These are phyloP conservation scores for Paramuricea clavata DNA, from an alignment of 92 coral and sea anemone species.

Conservation along the genomic window DNA sequence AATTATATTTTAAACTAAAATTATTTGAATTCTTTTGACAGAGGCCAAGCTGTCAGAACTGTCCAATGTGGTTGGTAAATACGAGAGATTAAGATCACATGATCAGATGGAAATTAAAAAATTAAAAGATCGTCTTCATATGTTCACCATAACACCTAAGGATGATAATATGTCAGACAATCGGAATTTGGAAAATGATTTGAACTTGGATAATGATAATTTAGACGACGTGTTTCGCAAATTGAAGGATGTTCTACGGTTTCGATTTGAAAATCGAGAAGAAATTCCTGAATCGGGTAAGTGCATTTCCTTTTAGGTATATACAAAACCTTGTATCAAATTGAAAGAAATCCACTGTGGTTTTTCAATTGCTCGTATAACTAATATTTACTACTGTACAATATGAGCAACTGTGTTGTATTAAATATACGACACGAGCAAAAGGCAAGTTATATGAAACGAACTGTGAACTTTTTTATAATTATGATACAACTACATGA, in stretches of 20 bases:
- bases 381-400: too few relatives aligned
- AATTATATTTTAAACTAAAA: background rate
- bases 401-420: too few relatives aligned
- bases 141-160: slow-evolving; percentile 79
- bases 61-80: slow-evolving; percentile 95
- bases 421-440: too few relatives aligned
- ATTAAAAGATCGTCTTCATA: slow-evolving; percentile 89
- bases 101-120: slow-evolving; percentile 91
- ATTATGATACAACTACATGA: too few relatives aligned
- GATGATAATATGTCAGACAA: slow-evolving; percentile 72
- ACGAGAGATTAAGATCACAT: slow-evolving; percentile 89
- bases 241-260: slow-evolving; percentile 78
- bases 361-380: too few relatives aligned
- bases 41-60: slow-evolving; percentile 95
- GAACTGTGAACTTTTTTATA: too few relatives aligned
- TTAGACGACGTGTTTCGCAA: slow-evolving; percentile 80
- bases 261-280: slow-evolving; percentile 22
- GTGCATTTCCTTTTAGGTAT: too few relatives aligned
- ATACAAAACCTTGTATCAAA: too few relatives aligned
- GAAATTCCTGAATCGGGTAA: slow-evolving; percentile 28
- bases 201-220: slow-evolving; percentile 58
- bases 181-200: slow-evolving; percentile 66
- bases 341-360: too few relatives aligned
- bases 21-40: slow-evolving; percentile 33
- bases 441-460: too few relatives aligned